A percentile compares a stretch with the other conserved stretches of the same genome.
Evolutionary conservation across 1,140 invertebrate species (phyloP).

Genomic region (Belonocnema kinseyi): DNA sequence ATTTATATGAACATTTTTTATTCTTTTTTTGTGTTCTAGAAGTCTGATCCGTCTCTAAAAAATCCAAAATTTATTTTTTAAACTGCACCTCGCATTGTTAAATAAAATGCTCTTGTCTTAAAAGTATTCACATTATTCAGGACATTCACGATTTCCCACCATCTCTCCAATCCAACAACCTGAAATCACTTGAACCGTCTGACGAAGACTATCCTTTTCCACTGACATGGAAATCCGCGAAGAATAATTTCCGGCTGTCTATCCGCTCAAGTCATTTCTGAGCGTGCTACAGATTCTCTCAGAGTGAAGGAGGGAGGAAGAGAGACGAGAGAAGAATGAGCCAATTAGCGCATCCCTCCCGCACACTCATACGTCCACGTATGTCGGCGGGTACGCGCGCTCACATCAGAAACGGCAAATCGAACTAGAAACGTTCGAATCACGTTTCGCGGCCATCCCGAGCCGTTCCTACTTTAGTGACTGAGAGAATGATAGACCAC

Average conservation of each 20-base stretch:
- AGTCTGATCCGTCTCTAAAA: no score
- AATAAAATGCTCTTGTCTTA: no score
- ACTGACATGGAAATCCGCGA: constrained; percentile 22
- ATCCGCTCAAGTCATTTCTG: constrained; percentile 19
- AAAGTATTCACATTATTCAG: no score
- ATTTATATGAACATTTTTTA: no score
- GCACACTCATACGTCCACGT: constrained; percentile 37
- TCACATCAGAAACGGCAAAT: neutral
- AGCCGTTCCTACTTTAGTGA: constrained; percentile 34
- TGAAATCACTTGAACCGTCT: constrained; percentile 11
- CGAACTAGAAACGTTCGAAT: constrained; percentile 37
- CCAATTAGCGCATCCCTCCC: constrained; percentile 47
- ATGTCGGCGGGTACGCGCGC: constrained; percentile 6
- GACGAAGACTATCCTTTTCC: constrained; percentile 8
- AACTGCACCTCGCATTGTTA: no score
- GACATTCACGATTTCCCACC: no score
- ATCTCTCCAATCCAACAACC: neutral
- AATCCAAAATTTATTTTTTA: no score
- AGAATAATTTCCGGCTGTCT: constrained; percentile 28
- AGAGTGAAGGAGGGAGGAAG: constrained; percentile 31
- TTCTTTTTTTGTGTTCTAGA: no score
- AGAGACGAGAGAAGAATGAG: constrained; percentile 33
- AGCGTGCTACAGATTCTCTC: constrained; percentile 39
- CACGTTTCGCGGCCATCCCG: constrained; percentile 45
- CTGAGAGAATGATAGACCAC: constrained; percentile 31